Conservation (phyloP, 2,797 vertebrate genomes). For the Coregonus ussuriensis region DNA sequence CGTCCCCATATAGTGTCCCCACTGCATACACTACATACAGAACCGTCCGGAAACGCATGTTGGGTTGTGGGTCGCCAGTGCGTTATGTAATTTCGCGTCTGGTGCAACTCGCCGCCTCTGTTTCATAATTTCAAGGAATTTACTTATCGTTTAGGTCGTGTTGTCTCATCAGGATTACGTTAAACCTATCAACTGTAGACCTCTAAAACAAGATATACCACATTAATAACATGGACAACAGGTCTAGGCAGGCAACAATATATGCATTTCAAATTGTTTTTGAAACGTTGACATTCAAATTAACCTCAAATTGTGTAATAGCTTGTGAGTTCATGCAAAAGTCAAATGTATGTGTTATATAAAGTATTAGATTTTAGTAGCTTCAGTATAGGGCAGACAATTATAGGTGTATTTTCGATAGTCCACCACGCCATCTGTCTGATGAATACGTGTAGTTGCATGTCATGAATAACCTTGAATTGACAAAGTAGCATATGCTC, state of each 20-base stretch:
- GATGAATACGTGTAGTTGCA: background rate
- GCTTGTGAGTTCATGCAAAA: background rate
- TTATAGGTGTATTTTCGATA: background rate
- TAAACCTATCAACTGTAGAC: background rate
- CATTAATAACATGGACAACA: background rate
- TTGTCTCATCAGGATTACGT: no score
- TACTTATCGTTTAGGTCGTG: no score
- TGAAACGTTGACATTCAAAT: background rate
- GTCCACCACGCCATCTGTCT: conserved; percentile 1
- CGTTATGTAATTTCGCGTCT: conserved; percentile 38
- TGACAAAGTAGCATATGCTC: background rate
- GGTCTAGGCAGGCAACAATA: background rate
- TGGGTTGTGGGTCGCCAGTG: conserved; percentile 4
- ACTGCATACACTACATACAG: conserved; percentile 45
- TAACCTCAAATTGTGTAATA: background rate
- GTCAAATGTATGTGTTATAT: background rate
- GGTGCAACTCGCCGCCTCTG: background rate
- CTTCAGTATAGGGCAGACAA: no score
- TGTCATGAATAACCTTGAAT: conserved; percentile 2
- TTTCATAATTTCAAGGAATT: background rate
- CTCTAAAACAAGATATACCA: background rate
- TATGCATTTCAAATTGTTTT: background rate
- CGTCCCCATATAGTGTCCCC: conserved; percentile 31
- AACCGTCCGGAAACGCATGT: conserved; percentile 6
- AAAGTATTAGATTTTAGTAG: background rate